Evolutionary conservation across 1,140 invertebrate species (phyloP).

Genomic region (Agrypnia vestita): DNA sequence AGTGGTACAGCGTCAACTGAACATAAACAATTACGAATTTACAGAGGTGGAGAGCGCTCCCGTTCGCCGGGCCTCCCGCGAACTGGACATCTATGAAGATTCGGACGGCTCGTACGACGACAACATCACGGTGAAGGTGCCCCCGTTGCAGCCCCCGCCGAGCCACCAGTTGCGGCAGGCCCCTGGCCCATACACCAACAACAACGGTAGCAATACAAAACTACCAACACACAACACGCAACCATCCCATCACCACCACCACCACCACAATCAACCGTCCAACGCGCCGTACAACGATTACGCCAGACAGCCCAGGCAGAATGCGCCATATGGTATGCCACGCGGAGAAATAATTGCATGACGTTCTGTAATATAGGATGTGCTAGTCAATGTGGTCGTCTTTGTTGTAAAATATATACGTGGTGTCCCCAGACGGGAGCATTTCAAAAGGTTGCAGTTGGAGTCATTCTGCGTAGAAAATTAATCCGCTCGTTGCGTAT

Average conservation of each 20-base stretch:
- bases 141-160: constrained; percentile 61
- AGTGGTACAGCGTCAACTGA: no score
- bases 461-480: background rate
- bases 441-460: background rate
- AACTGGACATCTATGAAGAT: constrained; percentile 64
- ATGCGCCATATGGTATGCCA: constrained; percentile 37
- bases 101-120: constrained; percentile 74
- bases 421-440: background rate
- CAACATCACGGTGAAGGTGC: constrained; percentile 75
- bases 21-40: background rate
- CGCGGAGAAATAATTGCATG: constrained; percentile 3
- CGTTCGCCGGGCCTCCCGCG: constrained; percentile 16
- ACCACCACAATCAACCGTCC: background rate
- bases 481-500: background rate
- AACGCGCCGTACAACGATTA: constrained; percentile 8
- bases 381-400: no score
- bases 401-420: no score
- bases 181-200: background rate
- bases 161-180: constrained; percentile 4
- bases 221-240: constrained; percentile 7
- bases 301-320: constrained; percentile 31
- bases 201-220: constrained; percentile 38
- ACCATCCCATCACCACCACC: background rate
- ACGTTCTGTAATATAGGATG: background rate
- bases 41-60: constrained; percentile 6